These are phyloP conservation scores for Sebastes iracundus DNA, from an alignment of 2,797 vertebrate genomes.

Conservation along the genomic window DNA sequence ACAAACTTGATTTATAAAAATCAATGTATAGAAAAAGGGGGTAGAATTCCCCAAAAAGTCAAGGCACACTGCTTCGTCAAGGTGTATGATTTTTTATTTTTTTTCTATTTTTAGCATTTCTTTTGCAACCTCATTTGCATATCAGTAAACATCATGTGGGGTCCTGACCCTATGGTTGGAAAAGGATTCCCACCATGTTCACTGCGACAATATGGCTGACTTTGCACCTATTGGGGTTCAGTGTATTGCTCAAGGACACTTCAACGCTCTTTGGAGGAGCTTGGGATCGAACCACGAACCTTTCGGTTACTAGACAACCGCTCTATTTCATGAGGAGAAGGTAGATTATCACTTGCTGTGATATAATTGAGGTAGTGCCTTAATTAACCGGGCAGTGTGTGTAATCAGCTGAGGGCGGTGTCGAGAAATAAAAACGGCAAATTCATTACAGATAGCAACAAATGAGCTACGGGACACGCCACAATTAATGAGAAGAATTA, in stretches of 20 bases:
- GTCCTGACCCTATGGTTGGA: background rate
- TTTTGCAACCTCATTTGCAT: background rate
- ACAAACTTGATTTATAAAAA: background rate
- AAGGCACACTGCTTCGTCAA: background rate
- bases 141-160: background rate
- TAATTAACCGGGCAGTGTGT: constrained; percentile 50
- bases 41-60: background rate
- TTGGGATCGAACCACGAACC: too few relatives aligned
- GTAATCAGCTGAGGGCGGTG: constrained; percentile 38
- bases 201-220: too few relatives aligned
- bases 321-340: background rate
- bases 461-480: constrained; percentile 8
- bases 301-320: too few relatives aligned
- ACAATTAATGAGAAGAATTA: constrained; percentile 25
- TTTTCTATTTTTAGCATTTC: background rate
- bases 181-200: too few relatives aligned
- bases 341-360: background rate
- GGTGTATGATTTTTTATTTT: rapidly evolving
- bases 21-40: background rate
- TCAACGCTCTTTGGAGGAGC: too few relatives aligned
- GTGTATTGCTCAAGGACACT: too few relatives aligned
- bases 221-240: too few relatives aligned
- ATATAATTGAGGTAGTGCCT: constrained; percentile 9
- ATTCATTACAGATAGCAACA: constrained; percentile 48
- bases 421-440: constrained; percentile 28